phyloP scores from a whole-genome alignment of 2,888 invertebrate genomes.

The Syrphus vitripennis region DNA sequence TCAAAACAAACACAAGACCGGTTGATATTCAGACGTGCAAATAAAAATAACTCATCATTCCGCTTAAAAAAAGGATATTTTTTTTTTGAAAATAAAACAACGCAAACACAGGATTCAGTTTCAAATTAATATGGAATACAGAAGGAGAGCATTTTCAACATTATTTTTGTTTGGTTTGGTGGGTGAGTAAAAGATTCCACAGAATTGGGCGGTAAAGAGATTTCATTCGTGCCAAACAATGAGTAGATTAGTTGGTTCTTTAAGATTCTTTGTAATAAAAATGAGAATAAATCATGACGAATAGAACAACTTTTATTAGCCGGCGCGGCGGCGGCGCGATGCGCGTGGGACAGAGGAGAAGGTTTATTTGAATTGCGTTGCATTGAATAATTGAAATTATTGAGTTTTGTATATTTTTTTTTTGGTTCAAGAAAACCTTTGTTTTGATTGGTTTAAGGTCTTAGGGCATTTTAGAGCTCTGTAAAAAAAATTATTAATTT shows the following conservation, averaged over 20 bases:
- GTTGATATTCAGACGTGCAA: slow-evolving; percentile 19
- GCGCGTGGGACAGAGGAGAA: background rate
- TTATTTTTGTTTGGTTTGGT: background rate
- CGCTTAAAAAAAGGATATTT: slow-evolving; percentile 4
- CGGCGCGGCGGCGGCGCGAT: no score
- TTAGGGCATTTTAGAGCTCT: no score
- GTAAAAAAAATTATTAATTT: no score
- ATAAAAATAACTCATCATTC: slow-evolving; percentile 53
- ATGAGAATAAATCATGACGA: background rate
- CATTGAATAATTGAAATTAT: slow-evolving; percentile 7
- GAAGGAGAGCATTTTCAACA: slow-evolving; percentile 19
- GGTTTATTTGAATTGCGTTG: slow-evolving; percentile 15
- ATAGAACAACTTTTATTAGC: background rate
- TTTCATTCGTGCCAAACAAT: slow-evolving; percentile 20
- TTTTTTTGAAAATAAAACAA: slow-evolving; percentile 43
- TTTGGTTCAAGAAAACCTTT: background rate
- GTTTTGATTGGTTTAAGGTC: background rate
- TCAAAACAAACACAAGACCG: slow-evolving; percentile 38
- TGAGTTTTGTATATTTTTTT: background rate
- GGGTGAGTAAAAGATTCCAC: background rate
- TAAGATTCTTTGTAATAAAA: slow-evolving; percentile 39
- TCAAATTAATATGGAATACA: slow-evolving; percentile 45
- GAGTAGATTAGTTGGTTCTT: slow-evolving; percentile 24
- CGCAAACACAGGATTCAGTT: slow-evolving; percentile 40
- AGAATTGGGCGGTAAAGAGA: background rate